phyloP scores from a whole-genome alignment of 2,113 vertebrate genomes.

The Diadophis punctatus region DNA sequence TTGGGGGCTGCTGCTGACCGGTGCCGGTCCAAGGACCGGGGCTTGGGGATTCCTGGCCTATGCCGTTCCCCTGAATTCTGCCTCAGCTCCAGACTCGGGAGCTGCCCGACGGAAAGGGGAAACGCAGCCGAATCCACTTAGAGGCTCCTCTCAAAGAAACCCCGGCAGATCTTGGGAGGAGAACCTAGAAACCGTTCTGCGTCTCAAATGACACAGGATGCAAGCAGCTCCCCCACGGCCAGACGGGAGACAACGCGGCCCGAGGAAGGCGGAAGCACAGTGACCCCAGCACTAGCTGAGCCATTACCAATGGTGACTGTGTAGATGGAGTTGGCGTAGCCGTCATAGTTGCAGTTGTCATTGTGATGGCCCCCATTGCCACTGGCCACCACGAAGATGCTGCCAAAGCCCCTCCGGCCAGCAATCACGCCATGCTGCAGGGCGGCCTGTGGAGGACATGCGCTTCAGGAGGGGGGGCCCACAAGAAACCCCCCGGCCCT shows the following conservation, averaged over 20 bases:
- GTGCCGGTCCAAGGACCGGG: too few species aligned
- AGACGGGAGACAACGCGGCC: background rate
- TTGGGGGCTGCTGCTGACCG: too few species aligned
- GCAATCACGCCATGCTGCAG: slow-evolving; percentile 94
- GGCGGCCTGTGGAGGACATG: slow-evolving; percentile 74
- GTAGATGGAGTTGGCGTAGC: slow-evolving; percentile 98
- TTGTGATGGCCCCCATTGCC: slow-evolving; percentile 90
- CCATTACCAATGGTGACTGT: slow-evolving; percentile 91
- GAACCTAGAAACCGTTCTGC: background rate
- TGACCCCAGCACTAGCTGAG: background rate
- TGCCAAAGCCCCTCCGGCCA: slow-evolving; percentile 89
- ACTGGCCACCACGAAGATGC: slow-evolving; percentile 96
- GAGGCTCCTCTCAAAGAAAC: too few species aligned
- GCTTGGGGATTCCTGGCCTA: too few species aligned
- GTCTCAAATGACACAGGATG: background rate
- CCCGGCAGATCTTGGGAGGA: background rate
- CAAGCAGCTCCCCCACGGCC: background rate
- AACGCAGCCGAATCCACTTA: background rate
- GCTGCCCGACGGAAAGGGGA: background rate
- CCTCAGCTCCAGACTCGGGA: too few species aligned
- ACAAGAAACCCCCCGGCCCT: background rate
- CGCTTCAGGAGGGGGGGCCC: background rate
- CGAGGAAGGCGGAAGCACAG: background rate
- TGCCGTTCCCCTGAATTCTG: too few species aligned
- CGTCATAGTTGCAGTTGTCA: slow-evolving; percentile 97